These are phyloP conservation scores for Drymonia ruficornis DNA, from an alignment of 2,888 invertebrate species.

Conservation along the genomic window DNA sequence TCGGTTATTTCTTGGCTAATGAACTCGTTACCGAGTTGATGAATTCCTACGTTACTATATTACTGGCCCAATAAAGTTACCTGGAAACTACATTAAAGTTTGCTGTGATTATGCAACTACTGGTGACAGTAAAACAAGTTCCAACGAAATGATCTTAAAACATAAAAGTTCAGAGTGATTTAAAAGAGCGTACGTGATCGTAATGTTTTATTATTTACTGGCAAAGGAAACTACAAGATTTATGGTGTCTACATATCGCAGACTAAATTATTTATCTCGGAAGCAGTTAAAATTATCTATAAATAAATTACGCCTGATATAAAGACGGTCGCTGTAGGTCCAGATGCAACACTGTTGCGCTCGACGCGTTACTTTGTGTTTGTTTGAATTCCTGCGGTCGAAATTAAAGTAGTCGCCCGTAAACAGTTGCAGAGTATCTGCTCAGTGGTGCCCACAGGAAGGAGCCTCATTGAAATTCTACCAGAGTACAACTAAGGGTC, in stretches of 20 bases:
- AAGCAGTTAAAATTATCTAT: slow-evolving; percentile 50
- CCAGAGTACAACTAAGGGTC: slow-evolving; percentile 34
- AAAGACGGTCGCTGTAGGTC: slow-evolving; percentile 27
- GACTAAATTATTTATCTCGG: slow-evolving; percentile 51
- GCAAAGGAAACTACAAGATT: slow-evolving; percentile 47
- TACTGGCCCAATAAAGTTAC: slow-evolving; percentile 19
- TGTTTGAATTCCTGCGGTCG: slow-evolving; percentile 25
- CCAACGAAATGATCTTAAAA: not conserved
- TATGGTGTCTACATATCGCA: slow-evolving; percentile 40
- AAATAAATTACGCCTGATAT: slow-evolving; percentile 45
- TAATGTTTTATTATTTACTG: slow-evolving; percentile 32
- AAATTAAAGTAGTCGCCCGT: slow-evolving; percentile 26
- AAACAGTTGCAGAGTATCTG: slow-evolving; percentile 20
- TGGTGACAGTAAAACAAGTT: not conserved
- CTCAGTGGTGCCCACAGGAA: slow-evolving; percentile 37
- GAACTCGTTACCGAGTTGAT: slow-evolving; percentile 19
- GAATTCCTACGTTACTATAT: slow-evolving; percentile 18
- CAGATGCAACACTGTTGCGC: slow-evolving; percentile 28
- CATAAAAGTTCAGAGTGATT: slow-evolving; percentile 1
- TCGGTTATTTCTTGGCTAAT: slow-evolving; percentile 15
- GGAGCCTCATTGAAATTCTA: slow-evolving; percentile 39
- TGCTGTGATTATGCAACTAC: slow-evolving; percentile 8
- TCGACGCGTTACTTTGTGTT: slow-evolving; percentile 17
- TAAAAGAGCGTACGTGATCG: slow-evolving; percentile 2
- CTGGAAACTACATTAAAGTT: slow-evolving; percentile 11